Evolutionary conservation across 2,888 invertebrate species (phyloP).

Genomic region (Metopia argyrocephala): DNA sequence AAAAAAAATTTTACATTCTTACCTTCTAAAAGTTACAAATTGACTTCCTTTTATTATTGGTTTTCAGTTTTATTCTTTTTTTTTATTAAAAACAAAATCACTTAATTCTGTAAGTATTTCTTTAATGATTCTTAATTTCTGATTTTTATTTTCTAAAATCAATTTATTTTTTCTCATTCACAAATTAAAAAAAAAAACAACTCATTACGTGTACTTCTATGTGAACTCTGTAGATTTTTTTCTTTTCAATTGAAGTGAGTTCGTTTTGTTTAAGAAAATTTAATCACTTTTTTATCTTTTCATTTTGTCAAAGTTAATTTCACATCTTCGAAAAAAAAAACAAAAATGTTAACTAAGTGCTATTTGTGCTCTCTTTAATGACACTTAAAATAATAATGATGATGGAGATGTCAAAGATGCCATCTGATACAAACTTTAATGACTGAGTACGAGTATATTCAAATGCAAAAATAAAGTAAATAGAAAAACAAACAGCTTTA

Average conservation of each 20-base stretch:
- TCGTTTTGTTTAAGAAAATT: conserved; percentile 21
- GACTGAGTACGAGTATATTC: not conserved
- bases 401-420: conserved; percentile 46
- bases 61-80: not conserved
- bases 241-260: too few relatives aligned
- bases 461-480: not conserved
- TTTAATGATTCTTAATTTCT: not conserved
- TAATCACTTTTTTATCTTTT: conserved; percentile 29
- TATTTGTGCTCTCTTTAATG: conserved; percentile 12
- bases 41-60: conserved; percentile 9
- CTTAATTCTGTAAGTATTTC: not conserved
- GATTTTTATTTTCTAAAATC: not conserved
- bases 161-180: not conserved
- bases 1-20: not conserved
- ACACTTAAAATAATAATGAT: not conserved
- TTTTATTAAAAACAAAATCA: not conserved
- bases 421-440: conserved; percentile 7
- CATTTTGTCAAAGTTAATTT: conserved; percentile 22
- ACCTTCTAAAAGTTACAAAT: not conserved
- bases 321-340: conserved; percentile 38
- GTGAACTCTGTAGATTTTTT: conserved; percentile 23
- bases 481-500: conserved; percentile 10
- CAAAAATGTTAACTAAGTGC: conserved; percentile 20
- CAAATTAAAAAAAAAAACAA: not conserved
- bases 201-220: conserved; percentile 22